phyloP scores from a whole-genome alignment of 2,888 invertebrate genomes.

The Cheilosia pagana region DNA sequence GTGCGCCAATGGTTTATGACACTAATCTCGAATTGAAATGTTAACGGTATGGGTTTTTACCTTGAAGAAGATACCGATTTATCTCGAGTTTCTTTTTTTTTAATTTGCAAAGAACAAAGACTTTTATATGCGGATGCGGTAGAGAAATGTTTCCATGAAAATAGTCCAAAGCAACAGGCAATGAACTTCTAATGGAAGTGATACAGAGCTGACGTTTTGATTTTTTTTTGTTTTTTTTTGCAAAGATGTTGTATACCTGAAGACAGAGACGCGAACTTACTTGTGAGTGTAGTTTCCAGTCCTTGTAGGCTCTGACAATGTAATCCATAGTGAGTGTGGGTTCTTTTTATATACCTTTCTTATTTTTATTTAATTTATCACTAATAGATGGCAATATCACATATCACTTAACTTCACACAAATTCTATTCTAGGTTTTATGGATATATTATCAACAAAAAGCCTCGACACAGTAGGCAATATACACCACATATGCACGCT shows the following conservation, averaged over 20 bases:
- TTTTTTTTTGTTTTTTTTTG: conserved; percentile 28
- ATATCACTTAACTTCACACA: conserved; percentile 35
- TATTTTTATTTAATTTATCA: conserved; percentile 9
- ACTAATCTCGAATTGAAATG: conserved; percentile 1
- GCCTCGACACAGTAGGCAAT: conserved; percentile 31
- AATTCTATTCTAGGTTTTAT: conserved; percentile 14
- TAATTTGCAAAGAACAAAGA: conserved; percentile 17
- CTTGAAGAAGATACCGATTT: neutral
- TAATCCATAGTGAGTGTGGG: conserved; percentile 81
- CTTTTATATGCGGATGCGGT: neutral
- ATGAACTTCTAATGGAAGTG: conserved; percentile 49
- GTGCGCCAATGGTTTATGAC: conserved; percentile 12
- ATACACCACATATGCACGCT: conserved; percentile 43
- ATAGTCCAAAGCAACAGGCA: conserved; percentile 41
- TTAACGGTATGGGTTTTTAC: conserved; percentile 1
- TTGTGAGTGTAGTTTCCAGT: conserved; percentile 83
- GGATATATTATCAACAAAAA: conserved; percentile 16
- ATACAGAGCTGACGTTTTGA: neutral
- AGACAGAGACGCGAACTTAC: conserved; percentile 76
- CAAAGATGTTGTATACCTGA: conserved; percentile 1
- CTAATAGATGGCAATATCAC: conserved; percentile 30
- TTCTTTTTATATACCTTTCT: conserved; percentile 58
- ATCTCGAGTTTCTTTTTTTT: neutral
- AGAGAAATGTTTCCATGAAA: conserved; percentile 15
- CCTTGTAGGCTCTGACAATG: conserved; percentile 83